Evolutionary conservation across 2,888 invertebrate species (phyloP).

Genomic region (Galerucella calmariensis): DNA sequence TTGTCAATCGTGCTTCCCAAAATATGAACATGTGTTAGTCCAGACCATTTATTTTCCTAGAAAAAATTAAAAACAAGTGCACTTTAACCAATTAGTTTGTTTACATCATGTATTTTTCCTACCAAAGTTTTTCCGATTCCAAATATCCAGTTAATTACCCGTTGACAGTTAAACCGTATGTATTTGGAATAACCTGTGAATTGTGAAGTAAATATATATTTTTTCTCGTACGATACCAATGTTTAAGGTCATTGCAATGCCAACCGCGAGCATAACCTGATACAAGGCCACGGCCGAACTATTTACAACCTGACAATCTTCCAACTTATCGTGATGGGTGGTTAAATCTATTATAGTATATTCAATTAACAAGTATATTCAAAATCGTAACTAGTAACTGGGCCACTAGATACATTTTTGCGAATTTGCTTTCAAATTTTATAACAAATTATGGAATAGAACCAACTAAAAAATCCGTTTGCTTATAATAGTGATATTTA

Average conservation of each 20-base stretch:
- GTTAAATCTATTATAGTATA: not conserved
- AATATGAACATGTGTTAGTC: too few relatives aligned
- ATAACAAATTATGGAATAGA: too few relatives aligned
- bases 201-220: slow-evolving; percentile 9
- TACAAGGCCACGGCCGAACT: slow-evolving; percentile 55
- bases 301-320: slow-evolving; percentile 55
- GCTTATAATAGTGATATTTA: too few relatives aligned
- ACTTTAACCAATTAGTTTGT: not conserved
- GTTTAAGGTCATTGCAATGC: slow-evolving; percentile 47
- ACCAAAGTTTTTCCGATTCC: too few relatives aligned
- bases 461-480: too few relatives aligned
- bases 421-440: too few relatives aligned
- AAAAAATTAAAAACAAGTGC: not conserved
- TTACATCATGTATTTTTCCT: not conserved
- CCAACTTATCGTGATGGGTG: slow-evolving; percentile 49
- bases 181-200: slow-evolving; percentile 11
- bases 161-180: not conserved
- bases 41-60: too few relatives aligned
- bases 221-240: slow-evolving; percentile 32
- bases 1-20: too few relatives aligned
- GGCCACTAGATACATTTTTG: too few relatives aligned
- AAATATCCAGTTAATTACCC: not conserved
- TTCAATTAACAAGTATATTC: not conserved
- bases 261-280: slow-evolving; percentile 48
- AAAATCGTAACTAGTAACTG: too few relatives aligned